A percentile compares a stretch with the other conserved stretches of the same genome.
phyloP scores from a whole-genome alignment of 2,888 invertebrate genomes.

The Malthinus flaveolus region DNA sequence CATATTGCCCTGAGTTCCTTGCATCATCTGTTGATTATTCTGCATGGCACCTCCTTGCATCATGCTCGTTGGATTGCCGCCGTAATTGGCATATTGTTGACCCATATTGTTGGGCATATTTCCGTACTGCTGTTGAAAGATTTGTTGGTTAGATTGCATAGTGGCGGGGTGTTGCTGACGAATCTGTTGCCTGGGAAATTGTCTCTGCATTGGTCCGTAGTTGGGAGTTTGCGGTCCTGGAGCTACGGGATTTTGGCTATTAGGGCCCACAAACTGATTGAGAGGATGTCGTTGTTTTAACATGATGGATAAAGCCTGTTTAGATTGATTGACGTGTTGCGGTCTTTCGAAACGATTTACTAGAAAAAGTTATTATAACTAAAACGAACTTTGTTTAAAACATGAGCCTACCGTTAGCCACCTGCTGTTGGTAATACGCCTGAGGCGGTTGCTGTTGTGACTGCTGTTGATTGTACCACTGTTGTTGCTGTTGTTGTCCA shows the following conservation, averaged over 20 bases:
- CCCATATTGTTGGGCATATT: constrained; percentile 65
- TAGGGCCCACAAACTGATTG: constrained; percentile 55
- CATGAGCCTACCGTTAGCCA: constrained; percentile 47
- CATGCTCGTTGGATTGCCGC: constrained; percentile 55
- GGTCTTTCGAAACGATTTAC: constrained; percentile 57
- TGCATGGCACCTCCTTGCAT: constrained; percentile 42
- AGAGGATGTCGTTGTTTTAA: constrained; percentile 74
- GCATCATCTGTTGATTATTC: constrained; percentile 51
- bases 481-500: constrained; percentile 55
- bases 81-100: constrained; percentile 67
- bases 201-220: constrained; percentile 55
- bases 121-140: constrained; percentile 51
- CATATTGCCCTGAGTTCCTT: constrained; percentile 46
- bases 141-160: constrained; percentile 53
- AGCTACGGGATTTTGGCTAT: constrained; percentile 47
- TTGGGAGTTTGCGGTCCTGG: constrained; percentile 49
- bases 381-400: too few species aligned
- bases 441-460: constrained; percentile 54
- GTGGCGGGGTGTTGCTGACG: constrained; percentile 52
- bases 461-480: constrained; percentile 60
- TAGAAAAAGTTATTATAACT: constrained; percentile 14
- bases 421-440: constrained; percentile 58
- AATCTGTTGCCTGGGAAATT: constrained; percentile 57
- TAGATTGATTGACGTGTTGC: constrained; percentile 69
- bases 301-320: constrained; percentile 87